phyloP scores from a whole-genome alignment of 1,140 invertebrate species.

The Pygmarrhopalites habei region DNA sequence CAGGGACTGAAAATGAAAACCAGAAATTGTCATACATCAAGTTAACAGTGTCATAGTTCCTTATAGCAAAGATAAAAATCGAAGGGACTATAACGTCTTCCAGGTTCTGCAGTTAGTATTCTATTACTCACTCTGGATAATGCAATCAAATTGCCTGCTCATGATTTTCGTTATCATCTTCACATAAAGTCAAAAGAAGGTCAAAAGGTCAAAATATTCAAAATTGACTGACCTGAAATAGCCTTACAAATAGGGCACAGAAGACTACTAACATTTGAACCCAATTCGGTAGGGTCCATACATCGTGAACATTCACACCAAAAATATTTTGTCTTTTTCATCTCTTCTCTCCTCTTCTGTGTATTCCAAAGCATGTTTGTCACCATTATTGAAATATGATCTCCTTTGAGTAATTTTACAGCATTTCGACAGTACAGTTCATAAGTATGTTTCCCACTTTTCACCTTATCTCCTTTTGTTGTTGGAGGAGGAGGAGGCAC shows the following conservation, averaged over 20 bases:
- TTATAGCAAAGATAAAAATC: no score
- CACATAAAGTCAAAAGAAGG: no score
- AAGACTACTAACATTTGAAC: slow-evolving; percentile 36
- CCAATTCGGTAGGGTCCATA: slow-evolving; percentile 41
- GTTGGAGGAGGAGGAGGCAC: neutral
- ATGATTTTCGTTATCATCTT: no score
- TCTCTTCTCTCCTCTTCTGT: slow-evolving; percentile 40
- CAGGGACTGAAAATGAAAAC: slow-evolving; percentile 18
- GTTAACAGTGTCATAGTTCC: no score
- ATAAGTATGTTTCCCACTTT: neutral
- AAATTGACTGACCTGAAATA: no score
- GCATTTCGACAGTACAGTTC: slow-evolving; percentile 39
- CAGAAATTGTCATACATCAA: no score
- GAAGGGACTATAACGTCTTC: no score
- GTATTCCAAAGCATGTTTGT: slow-evolving; percentile 44
- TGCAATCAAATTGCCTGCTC: no score
- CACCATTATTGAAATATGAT: slow-evolving; percentile 42
- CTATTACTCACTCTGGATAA: no score
- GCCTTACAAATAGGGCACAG: slow-evolving; percentile 36
- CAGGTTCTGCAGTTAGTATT: no score
- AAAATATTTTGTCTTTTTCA: slow-evolving; percentile 43
- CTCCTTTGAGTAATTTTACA: slow-evolving; percentile 40
- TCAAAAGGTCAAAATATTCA: no score
- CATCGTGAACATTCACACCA: slow-evolving; percentile 43
- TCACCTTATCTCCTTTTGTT: slow-evolving; percentile 8